phyloP scores from a whole-genome alignment of 2,797 vertebrate species.

The Sorex maritimensis region DNA sequence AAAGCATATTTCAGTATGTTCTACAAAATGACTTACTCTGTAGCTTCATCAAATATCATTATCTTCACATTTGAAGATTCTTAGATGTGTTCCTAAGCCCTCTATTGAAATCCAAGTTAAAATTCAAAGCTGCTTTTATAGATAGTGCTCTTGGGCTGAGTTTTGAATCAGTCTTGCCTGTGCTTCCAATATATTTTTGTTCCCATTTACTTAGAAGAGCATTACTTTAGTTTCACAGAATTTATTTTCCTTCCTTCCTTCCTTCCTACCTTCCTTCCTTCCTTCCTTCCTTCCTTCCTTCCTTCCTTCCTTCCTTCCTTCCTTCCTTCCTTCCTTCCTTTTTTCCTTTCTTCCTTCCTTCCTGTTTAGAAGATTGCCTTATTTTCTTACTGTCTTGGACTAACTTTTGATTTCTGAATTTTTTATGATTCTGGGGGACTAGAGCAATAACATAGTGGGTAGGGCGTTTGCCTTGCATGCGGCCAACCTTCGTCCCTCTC shows the following conservation, averaged over 20 bases:
- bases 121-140: conserved; percentile 31
- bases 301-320: not conserved
- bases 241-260: not conserved
- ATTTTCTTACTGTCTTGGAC: conserved; percentile 22
- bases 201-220: conserved; percentile 1
- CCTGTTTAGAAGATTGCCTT: not conserved
- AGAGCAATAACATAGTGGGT: no score
- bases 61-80: conserved; percentile 55
- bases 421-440: no score
- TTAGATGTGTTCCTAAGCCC: conserved; percentile 39
- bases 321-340: no score
- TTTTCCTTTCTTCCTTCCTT: no score
- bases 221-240: not conserved
- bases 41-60: conserved; percentile 56
- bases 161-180: not conserved
- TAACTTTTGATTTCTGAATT: conserved; percentile 24
- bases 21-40: conserved; percentile 25
- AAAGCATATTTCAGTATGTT: conserved; percentile 57
- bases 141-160: not conserved
- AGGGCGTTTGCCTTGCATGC: no score
- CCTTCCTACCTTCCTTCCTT: no score
- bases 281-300: no score
- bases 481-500: no score
- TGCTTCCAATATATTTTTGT: not conserved
- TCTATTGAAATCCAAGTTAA: not conserved